Percentiles rank a stretch among this genome's conserved stretches.
Evolutionary conservation across 2,888 invertebrate species (phyloP).

Genomic region (Magallana nippona): DNA sequence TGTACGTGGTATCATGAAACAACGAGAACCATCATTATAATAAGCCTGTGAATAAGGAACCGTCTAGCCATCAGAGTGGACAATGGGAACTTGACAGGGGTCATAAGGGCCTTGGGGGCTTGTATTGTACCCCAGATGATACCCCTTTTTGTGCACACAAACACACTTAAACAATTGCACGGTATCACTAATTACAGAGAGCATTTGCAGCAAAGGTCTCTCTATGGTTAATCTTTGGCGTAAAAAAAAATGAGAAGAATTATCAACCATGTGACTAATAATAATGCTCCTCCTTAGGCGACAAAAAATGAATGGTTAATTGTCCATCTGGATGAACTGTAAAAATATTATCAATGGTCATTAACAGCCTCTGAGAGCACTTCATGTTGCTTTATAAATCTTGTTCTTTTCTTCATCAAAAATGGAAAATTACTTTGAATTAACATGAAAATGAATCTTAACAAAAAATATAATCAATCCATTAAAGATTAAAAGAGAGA

Average conservation of each 20-base stretch:
- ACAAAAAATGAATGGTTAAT: slow-evolving; percentile 23
- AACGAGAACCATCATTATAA: slow-evolving; percentile 17
- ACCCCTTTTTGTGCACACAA: slow-evolving; percentile 33
- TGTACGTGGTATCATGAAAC: slow-evolving; percentile 1
- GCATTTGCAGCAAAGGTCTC: slow-evolving; percentile 15
- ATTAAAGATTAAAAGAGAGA: too few relatives aligned
- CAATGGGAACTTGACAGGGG: slow-evolving; percentile 3
- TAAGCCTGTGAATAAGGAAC: slow-evolving; percentile 7
- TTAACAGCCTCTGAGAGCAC: neutral
- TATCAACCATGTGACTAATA: slow-evolving; percentile 18
- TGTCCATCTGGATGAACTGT: slow-evolving; percentile 8
- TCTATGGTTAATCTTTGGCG: slow-evolving; percentile 13
- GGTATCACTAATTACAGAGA: slow-evolving; percentile 30
- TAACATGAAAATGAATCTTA: neutral
- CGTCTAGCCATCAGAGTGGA: slow-evolving; percentile 17
- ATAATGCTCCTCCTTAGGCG: slow-evolving; percentile 15
- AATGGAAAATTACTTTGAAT: neutral
- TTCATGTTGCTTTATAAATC: neutral
- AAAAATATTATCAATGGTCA: slow-evolving; percentile 13
- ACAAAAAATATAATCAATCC: neutral
- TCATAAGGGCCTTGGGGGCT: slow-evolving; percentile 8
- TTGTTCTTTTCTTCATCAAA: neutral
- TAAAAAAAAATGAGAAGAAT: slow-evolving; percentile 17
- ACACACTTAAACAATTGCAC: slow-evolving; percentile 24
- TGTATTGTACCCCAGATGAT: slow-evolving; percentile 32